Conservation (phyloP, 2,797 vertebrate genomes). For the Clarias fuscus region DNA sequence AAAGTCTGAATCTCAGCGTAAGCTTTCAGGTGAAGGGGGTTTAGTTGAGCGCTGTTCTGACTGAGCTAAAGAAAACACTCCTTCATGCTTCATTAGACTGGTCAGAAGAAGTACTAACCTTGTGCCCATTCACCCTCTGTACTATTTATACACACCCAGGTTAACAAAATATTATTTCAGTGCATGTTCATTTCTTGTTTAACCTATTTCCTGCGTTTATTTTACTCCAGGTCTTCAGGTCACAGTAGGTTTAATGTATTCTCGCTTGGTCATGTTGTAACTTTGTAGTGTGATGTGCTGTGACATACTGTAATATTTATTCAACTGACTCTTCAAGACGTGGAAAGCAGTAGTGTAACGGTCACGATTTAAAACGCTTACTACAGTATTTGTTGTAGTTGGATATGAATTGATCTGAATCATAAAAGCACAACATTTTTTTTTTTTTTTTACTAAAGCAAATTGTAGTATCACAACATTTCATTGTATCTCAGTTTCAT, state of each 20-base stretch:
- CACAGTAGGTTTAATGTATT: not conserved
- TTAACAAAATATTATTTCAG: constrained; percentile 47
- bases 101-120: constrained; percentile 41
- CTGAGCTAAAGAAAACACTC: constrained; percentile 43
- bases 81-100: constrained; percentile 40
- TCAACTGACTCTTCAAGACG: not conserved
- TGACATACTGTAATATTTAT: not conserved
- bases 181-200: constrained; percentile 14
- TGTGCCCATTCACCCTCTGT: not conserved
- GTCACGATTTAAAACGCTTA: not conserved
- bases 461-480: not conserved
- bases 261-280: not conserved
- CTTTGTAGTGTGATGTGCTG: not conserved
- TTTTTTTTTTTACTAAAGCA: not conserved
- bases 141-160: constrained; percentile 38
- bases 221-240: not conserved
- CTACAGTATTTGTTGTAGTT: not conserved
- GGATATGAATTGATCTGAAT: not conserved
- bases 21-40: constrained; percentile 29
- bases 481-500: not conserved
- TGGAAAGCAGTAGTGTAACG: not conserved
- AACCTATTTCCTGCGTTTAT: constrained; percentile 18
- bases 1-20: constrained; percentile 16
- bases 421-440: not conserved
- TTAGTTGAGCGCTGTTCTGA: constrained; percentile 33